Conservation (phyloP, 2,797 vertebrate genomes). For the Cryptoprocta ferox region DNA sequence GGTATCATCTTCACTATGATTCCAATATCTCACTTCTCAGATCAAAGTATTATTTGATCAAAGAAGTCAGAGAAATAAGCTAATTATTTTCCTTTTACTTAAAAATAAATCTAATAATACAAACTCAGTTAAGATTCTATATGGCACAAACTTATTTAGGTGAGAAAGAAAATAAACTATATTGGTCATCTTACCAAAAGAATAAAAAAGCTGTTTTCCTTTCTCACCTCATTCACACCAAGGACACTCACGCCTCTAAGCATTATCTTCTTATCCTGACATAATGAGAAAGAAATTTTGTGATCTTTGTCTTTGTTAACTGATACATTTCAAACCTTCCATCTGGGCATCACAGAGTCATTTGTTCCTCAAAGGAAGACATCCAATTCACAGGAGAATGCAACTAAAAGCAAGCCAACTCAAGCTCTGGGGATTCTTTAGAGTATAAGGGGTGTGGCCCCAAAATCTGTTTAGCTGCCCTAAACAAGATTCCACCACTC, state of each 20-base stretch:
- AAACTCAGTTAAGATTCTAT: background rate
- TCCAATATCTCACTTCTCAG: background rate
- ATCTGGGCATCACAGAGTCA: background rate
- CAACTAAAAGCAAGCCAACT: background rate
- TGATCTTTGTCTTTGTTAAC: background rate
- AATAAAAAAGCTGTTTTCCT: background rate
- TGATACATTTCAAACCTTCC: background rate
- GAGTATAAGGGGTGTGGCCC: background rate
- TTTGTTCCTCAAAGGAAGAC: background rate
- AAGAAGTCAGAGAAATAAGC: background rate
- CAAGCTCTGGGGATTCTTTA: background rate
- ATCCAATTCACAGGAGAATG: background rate
- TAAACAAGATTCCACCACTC: background rate
- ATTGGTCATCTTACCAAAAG: conserved; percentile 8
- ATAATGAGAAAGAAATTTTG: background rate
- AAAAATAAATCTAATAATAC: conserved; percentile 4
- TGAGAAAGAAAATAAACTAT: background rate
- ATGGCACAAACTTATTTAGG: background rate
- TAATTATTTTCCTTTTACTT: background rate
- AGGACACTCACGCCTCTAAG: conserved; percentile 6
- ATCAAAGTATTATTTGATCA: background rate
- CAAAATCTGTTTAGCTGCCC: background rate
- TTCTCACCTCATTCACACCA: background rate
- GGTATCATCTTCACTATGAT: background rate
- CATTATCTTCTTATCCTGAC: background rate